A percentile compares a stretch with the other conserved stretches of the same genome.
These are phyloP conservation scores for Hirtodrosophila duncani DNA, from an alignment of 2,888 invertebrate species.

Conservation along the genomic window DNA sequence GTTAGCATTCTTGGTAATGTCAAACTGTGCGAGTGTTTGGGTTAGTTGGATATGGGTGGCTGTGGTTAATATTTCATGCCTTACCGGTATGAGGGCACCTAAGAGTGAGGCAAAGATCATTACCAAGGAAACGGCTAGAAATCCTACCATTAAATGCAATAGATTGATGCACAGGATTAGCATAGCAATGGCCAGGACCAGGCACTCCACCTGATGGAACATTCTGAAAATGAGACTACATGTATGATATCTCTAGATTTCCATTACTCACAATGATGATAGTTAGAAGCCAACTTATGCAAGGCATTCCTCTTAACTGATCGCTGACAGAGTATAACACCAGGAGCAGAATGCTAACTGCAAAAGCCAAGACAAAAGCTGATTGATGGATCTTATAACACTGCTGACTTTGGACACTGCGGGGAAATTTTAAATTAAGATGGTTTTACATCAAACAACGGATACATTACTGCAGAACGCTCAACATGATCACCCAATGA, in stretches of 20 bases:
- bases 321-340: conserved; percentile 17
- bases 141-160: conserved; percentile 3
- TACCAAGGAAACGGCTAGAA: conserved; percentile 15
- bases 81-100: conserved; percentile 27
- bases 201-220: conserved; percentile 23
- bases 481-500: conserved; percentile 29
- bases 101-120: conserved; percentile 6
- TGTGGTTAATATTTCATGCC: neutral
- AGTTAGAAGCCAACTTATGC: conserved; percentile 26
- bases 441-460: neutral
- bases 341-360: conserved; percentile 27
- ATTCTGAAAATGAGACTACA: neutral
- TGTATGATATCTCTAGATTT: too few relatives aligned
- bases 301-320: conserved; percentile 10
- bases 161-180: conserved; percentile 5
- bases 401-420: too few relatives aligned
- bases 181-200: conserved; percentile 11
- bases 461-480: conserved; percentile 12
- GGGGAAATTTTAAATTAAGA: neutral
- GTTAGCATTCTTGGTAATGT: conserved; percentile 28
- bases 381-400: conserved; percentile 1
- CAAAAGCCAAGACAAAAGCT: conserved; percentile 30
- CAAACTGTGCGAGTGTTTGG: conserved; percentile 28
- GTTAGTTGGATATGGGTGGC: neutral
- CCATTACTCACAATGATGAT: conserved; percentile 26